Percentiles rank a stretch among this genome's conserved stretches.
These are phyloP conservation scores for Oedothorax gibbosus DNA, from an alignment of 1,140 invertebrate genomes.

Conservation along the genomic window DNA sequence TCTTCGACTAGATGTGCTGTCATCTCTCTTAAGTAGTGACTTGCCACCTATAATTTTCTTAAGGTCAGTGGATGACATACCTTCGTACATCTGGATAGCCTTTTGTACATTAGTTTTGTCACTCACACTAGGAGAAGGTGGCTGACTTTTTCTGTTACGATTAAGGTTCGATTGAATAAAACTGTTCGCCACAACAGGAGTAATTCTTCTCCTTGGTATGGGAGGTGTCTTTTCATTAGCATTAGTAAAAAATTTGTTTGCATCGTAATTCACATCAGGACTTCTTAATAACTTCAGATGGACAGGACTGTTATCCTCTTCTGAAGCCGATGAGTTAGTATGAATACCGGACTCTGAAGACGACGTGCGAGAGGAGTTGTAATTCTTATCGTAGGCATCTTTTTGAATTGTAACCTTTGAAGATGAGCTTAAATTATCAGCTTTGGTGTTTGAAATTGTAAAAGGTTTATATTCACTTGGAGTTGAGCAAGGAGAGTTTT, in stretches of 20 bases:
- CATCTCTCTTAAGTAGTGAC: background rate
- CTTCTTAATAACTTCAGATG: background rate
- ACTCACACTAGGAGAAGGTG: background rate
- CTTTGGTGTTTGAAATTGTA: background rate
- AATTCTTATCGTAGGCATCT: background rate
- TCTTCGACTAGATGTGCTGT: background rate
- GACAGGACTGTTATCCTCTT: background rate
- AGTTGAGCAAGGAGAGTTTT: background rate
- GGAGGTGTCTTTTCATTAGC: background rate
- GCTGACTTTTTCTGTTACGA: background rate
- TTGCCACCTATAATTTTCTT: slow-evolving; percentile 17
- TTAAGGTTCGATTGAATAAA: background rate
- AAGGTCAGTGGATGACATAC: slow-evolving; percentile 19
- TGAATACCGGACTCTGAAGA: slow-evolving; percentile 35
- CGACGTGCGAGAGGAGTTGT: background rate
- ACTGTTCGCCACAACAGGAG: slow-evolving; percentile 7
- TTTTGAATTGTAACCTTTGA: background rate
- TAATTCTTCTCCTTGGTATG: slow-evolving; percentile 28
- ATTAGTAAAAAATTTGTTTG: slow-evolving; percentile 10
- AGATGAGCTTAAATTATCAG: no score
- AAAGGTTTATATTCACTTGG: background rate
- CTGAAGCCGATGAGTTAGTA: slow-evolving; percentile 16
- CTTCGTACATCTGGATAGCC: slow-evolving; percentile 39
- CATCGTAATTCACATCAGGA: background rate
- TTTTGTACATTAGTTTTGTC: slow-evolving; percentile 25